These are phyloP conservation scores for Dexiosoma caninum DNA, from an alignment of 2,888 invertebrate species.

Conservation along the genomic window DNA sequence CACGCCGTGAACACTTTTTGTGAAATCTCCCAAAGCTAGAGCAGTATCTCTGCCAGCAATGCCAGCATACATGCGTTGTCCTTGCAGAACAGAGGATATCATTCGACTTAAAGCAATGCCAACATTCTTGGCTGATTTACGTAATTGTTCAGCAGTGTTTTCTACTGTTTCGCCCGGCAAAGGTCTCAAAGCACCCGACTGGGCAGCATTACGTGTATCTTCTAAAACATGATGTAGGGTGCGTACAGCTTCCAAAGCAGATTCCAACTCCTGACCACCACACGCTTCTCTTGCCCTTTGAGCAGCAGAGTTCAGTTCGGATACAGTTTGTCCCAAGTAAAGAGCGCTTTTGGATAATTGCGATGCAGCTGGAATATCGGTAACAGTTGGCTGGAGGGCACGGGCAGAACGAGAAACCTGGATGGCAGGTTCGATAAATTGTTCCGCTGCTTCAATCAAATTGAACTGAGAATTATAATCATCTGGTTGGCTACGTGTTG, in stretches of 20 bases:
- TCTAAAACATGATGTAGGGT: slow-evolving; percentile 89
- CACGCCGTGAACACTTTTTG: slow-evolving; percentile 86
- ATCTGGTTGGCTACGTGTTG: slow-evolving; percentile 83
- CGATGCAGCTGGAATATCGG: slow-evolving; percentile 86
- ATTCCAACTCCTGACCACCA: slow-evolving; percentile 90
- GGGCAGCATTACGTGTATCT: slow-evolving; percentile 87
- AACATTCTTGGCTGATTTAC: slow-evolving; percentile 83
- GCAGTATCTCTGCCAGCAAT: slow-evolving; percentile 90
- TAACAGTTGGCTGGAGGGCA: slow-evolving; percentile 89
- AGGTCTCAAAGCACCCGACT: slow-evolving; percentile 85
- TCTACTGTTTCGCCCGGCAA: slow-evolving; percentile 89
- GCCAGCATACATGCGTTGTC: slow-evolving; percentile 88
- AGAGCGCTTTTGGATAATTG: slow-evolving; percentile 80
- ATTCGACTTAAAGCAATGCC: slow-evolving; percentile 91
- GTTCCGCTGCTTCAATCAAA: slow-evolving; percentile 89
- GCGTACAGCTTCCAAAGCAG: slow-evolving; percentile 89
- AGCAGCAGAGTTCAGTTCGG: slow-evolving; percentile 80
- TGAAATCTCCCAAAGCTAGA: slow-evolving; percentile 85
- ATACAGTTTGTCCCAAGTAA: slow-evolving; percentile 76
- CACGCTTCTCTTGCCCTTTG: slow-evolving; percentile 86
- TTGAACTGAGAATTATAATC: slow-evolving; percentile 87
- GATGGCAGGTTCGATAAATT: slow-evolving; percentile 86
- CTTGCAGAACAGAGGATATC: slow-evolving; percentile 89
- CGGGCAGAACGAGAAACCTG: slow-evolving; percentile 88
- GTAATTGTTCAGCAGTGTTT: slow-evolving; percentile 79